Conservation (phyloP, 1,140 invertebrate species). For the Leptoteleia sp. region DNA sequence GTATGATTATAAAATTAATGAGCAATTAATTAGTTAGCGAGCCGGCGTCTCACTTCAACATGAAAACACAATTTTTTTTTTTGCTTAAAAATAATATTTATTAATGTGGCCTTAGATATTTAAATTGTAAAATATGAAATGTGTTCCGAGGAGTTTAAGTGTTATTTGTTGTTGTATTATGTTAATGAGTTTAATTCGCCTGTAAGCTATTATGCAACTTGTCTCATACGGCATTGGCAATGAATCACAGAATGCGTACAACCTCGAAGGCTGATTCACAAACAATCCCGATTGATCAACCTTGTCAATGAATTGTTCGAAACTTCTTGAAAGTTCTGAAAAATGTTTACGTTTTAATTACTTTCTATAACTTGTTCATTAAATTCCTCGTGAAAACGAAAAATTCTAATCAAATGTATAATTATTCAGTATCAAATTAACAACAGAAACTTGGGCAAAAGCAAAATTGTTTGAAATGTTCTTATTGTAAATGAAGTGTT, state of each 20-base stretch:
- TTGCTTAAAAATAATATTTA: conserved; percentile 2
- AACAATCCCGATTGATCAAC: conserved; percentile 24
- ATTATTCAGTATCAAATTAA: too few species aligned
- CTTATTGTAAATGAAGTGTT: too few species aligned
- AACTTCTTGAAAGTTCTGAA: not conserved
- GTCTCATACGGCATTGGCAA: conserved; percentile 27
- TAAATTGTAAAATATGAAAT: conserved; percentile 23
- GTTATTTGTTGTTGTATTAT: conserved; percentile 35
- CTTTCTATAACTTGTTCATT: too few species aligned
- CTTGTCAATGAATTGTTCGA: conserved; percentile 26
- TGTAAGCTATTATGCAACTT: conserved; percentile 30
- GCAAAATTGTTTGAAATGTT: too few species aligned
- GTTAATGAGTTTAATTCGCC: conserved; percentile 31
- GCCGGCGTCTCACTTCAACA: not conserved
- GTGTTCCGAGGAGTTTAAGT: conserved; percentile 1
- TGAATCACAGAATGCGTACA: conserved; percentile 27
- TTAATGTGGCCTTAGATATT: not conserved
- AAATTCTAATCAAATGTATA: too few species aligned
- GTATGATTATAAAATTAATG: conserved; percentile 19
- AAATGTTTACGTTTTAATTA: conserved; percentile 6
- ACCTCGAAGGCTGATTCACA: conserved; percentile 21
- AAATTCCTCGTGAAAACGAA: too few species aligned
- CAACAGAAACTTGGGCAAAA: too few species aligned
- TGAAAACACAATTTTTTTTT: conserved; percentile 1
- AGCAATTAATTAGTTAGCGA: conserved; percentile 13